phyloP scores from a whole-genome alignment of 2,888 invertebrate species.

The Drosophila kambysellisi region DNA sequence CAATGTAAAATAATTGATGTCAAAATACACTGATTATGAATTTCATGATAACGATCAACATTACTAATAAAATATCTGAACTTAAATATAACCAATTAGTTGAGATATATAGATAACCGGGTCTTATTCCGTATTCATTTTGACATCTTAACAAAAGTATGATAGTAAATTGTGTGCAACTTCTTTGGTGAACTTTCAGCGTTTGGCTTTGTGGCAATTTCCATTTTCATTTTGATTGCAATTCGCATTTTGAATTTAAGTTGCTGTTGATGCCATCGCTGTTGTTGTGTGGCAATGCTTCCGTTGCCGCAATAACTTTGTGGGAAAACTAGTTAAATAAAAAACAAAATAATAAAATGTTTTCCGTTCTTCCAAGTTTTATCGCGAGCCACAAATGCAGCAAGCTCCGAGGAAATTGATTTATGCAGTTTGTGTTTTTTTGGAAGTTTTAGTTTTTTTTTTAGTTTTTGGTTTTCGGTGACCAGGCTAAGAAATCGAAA shows the following conservation, averaged over 20 bases:
- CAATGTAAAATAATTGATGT: not conserved
- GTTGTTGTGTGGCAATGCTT: conserved; percentile 45
- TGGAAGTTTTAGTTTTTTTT: not conserved
- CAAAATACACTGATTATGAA: not conserved
- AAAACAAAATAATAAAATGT: conserved; percentile 63
- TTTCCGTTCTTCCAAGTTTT: conserved; percentile 34
- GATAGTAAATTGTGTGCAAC: not conserved
- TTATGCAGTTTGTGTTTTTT: conserved; percentile 59
- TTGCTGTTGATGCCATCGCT: conserved; percentile 13
- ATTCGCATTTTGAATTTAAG: conserved; percentile 41
- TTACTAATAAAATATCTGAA: not conserved
- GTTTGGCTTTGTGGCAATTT: conserved; percentile 53
- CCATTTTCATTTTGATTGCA: conserved; percentile 57
- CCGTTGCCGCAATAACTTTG: conserved; percentile 45
- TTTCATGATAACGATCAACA: not conserved
- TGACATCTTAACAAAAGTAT: not conserved
- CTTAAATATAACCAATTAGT: not conserved
- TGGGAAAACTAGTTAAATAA: not conserved
- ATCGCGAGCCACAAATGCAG: conserved; percentile 47
- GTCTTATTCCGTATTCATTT: not conserved
- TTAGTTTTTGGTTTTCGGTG: conserved; percentile 15
- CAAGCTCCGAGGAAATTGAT: conserved; percentile 57
- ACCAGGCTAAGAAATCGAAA: conserved; percentile 43
- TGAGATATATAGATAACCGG: not conserved
- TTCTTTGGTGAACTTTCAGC: conserved; percentile 26